Conservation (phyloP, 2,113 vertebrate species). For the Cairina moschata region DNA sequence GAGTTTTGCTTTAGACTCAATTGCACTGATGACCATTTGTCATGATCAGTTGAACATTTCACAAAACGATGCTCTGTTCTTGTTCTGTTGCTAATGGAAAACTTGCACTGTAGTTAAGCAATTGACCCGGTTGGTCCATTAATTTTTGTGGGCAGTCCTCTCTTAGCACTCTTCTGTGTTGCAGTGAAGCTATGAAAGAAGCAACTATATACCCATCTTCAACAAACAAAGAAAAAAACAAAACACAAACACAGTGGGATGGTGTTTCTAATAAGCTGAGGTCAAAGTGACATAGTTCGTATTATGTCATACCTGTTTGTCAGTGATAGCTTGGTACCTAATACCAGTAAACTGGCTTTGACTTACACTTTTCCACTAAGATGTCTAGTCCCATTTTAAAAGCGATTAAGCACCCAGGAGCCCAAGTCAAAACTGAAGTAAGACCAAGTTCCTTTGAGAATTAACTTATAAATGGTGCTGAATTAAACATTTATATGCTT, state of each 20-base stretch:
- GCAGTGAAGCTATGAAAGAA: neutral
- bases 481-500: neutral
- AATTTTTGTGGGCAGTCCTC: neutral
- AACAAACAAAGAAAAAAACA: neutral
- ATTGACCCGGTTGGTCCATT: fast-evolving
- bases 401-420: neutral
- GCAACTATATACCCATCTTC: too few species aligned
- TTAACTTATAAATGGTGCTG: neutral
- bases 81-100: too few species aligned
- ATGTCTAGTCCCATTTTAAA: neutral
- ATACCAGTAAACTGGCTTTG: neutral
- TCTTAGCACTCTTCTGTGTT: neutral
- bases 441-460: neutral
- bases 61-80: fast-evolving
- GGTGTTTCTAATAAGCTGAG: neutral
- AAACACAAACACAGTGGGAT: neutral
- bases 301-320: neutral
- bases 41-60: too few species aligned
- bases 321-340: too few species aligned
- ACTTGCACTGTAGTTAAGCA: neutral
- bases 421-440: neutral
- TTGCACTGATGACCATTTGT: neutral
- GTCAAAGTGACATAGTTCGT: fast-evolving
- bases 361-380: neutral
- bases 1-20: neutral